Percentiles rank a stretch among this genome's conserved stretches.
Conservation (phyloP, 2,113 vertebrate genomes). For the Archocentrus centrarchus region DNA sequence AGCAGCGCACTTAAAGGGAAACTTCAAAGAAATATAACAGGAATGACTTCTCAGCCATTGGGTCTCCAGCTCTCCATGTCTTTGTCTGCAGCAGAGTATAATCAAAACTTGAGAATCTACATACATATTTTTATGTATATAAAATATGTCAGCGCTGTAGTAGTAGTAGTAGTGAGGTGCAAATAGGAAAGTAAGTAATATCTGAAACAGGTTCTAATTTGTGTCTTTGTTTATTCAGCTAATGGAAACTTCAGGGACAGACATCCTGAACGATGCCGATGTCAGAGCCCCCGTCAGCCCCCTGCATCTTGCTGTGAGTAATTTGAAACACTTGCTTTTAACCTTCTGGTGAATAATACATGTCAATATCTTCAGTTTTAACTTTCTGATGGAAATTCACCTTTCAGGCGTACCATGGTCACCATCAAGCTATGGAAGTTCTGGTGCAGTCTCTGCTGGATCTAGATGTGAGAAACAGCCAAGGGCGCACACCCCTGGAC, state of each 20-base stretch:
- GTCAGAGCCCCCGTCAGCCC: constrained; percentile 93
- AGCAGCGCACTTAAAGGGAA: background rate
- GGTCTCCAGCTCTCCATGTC: background rate
- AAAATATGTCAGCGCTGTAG: background rate
- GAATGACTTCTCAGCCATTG: background rate
- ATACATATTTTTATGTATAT: background rate
- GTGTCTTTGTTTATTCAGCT: constrained; percentile 80
- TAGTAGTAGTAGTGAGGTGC: background rate
- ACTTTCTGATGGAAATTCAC: background rate
- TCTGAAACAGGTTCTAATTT: background rate
- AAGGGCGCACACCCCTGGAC: constrained; percentile 94
- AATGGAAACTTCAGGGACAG: constrained; percentile 96
- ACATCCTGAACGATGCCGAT: constrained; percentile 93
- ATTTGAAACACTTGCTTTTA: background rate
- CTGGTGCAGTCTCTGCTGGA: constrained; percentile 96
- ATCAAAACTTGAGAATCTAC: background rate
- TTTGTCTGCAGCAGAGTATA: background rate
- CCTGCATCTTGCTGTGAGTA: constrained; percentile 95
- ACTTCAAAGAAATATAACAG: background rate
- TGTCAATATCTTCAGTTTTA: background rate
- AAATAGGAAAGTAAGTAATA: background rate
- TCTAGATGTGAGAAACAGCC: constrained; percentile 93
- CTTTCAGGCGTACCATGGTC: constrained; percentile 94
- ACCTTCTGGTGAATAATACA: background rate
- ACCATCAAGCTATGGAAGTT: constrained; percentile 96